Evolutionary conservation across 2,797 vertebrate species (phyloP).

Genomic region (Orestias chungarensis): DNA sequence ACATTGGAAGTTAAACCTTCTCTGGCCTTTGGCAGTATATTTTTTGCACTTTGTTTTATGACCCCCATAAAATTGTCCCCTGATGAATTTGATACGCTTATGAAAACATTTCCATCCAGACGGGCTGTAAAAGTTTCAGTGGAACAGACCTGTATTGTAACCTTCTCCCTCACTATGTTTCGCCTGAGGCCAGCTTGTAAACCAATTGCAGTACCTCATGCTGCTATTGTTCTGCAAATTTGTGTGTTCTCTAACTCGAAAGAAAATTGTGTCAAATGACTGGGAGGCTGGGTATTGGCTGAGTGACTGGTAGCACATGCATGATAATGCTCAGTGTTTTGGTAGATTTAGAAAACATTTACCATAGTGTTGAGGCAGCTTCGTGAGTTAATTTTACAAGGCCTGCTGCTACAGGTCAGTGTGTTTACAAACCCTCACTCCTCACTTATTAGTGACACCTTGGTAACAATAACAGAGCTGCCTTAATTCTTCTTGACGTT

Average conservation of each 20-base stretch:
- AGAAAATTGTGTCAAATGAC: slow-evolving; percentile 34
- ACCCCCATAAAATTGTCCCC: slow-evolving; percentile 68
- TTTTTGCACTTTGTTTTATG: slow-evolving; percentile 75
- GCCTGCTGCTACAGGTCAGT: slow-evolving; percentile 3
- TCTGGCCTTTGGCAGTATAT: slow-evolving; percentile 69
- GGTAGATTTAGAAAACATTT: slow-evolving; percentile 15
- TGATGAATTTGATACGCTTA: slow-evolving; percentile 78
- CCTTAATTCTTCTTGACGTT: not conserved
- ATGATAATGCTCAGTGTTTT: slow-evolving; percentile 13
- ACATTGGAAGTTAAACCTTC: slow-evolving; percentile 55
- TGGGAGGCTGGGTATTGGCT: slow-evolving; percentile 16
- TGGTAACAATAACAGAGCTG: too few species aligned
- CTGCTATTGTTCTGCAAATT: slow-evolving; percentile 36
- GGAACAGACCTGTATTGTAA: slow-evolving; percentile 53
- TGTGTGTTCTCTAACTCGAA: slow-evolving; percentile 20
- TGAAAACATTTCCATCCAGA: slow-evolving; percentile 77
- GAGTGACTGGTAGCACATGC: slow-evolving; percentile 29
- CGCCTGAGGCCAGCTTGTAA: slow-evolving; percentile 52
- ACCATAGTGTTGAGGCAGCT: slow-evolving; percentile 6
- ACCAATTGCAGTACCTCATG: slow-evolving; percentile 39
- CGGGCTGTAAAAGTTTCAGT: slow-evolving; percentile 59
- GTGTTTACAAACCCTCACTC: not conserved
- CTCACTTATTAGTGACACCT: not conserved
- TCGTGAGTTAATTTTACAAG: not conserved
- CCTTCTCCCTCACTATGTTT: slow-evolving; percentile 47